A percentile compares a stretch with the other conserved stretches of the same genome.
Conservation (phyloP, 2,113 vertebrate genomes). For the Petrocephalus microphthalmus region DNA sequence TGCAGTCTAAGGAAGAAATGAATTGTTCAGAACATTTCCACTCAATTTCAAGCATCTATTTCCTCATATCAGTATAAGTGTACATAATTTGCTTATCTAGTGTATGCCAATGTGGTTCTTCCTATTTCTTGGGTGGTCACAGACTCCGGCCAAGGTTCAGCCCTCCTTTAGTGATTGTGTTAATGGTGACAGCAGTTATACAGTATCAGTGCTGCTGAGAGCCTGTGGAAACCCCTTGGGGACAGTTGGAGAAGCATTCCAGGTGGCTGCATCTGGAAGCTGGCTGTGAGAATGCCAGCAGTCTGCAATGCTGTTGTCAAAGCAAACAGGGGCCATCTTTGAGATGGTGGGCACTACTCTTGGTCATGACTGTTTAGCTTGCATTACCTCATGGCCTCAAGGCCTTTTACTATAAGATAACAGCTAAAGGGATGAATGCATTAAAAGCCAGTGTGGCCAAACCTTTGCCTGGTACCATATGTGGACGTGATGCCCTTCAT, state of each 20-base stretch:
- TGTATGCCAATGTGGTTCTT: background rate
- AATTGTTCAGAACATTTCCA: background rate
- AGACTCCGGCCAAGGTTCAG: background rate
- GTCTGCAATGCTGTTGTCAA: background rate
- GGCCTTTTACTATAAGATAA: background rate
- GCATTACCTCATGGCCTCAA: background rate
- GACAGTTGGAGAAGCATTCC: no score
- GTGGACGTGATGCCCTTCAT: background rate
- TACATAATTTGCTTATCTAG: background rate
- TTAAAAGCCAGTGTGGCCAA: background rate
- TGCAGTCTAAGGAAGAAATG: background rate
- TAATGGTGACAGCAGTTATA: background rate
- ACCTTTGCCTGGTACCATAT: background rate
- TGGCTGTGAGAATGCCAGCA: no score
- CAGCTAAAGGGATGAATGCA: background rate
- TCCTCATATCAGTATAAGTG: background rate
- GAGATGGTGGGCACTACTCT: background rate
- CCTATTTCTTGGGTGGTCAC: background rate
- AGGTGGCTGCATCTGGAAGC: no score
- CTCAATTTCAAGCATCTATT: background rate
- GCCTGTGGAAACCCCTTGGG: background rate
- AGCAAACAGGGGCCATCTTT: background rate
- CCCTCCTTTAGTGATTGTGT: background rate
- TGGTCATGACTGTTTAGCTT: background rate
- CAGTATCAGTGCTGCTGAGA: background rate